Conservation (phyloP, 2,113 vertebrate genomes). For the Calyptomena viridis region DNA sequence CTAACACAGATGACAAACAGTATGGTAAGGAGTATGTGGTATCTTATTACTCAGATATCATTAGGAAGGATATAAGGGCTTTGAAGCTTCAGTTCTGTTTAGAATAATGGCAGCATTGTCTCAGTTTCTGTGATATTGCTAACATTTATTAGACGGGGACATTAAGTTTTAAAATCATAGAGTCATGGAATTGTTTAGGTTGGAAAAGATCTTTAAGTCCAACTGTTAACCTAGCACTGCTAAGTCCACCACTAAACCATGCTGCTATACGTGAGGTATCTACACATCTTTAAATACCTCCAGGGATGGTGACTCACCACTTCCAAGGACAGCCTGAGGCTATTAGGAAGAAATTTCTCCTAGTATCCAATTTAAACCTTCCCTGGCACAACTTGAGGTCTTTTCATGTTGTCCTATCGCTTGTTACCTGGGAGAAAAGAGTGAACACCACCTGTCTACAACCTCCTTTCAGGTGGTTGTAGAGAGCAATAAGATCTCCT, state of each 20-base stretch:
- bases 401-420: background rate
- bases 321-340: background rate
- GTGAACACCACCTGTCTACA: accelerated
- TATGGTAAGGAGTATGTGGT: background rate
- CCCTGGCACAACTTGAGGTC: no score
- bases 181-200: background rate
- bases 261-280: background rate
- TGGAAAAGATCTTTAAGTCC: background rate
- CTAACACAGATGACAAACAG: background rate
- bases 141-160: background rate
- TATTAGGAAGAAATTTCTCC: background rate
- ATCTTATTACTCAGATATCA: background rate
- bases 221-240: background rate
- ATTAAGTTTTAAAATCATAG: background rate
- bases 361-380: background rate
- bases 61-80: background rate
- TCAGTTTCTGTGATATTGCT: background rate
- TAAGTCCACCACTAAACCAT: background rate
- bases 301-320: background rate
- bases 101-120: background rate
- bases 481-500: background rate
- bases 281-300: background rate
- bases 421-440: background rate
- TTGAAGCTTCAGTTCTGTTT: background rate
- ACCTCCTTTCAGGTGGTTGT: background rate